Base-by-base conservation (phyloP, 2,888 invertebrate genomes). In the Hypomecis atomaria region DNA sequence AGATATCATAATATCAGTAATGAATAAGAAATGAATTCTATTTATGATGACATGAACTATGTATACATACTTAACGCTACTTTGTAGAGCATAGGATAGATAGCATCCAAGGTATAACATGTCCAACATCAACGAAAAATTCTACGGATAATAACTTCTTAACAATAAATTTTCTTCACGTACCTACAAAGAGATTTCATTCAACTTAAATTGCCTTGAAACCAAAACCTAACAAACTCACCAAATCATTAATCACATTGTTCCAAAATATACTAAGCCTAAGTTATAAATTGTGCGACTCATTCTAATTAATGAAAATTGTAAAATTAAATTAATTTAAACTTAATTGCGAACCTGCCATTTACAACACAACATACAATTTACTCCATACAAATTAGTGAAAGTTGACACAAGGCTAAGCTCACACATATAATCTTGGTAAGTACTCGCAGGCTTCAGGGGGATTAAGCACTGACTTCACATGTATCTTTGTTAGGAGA, bases 401-500 rank as follows among this genome's bases (percentile, higher is more conserved):
- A 49, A 59, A 58, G 58, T 40, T 42, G 52, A 23, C 53, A 47
- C 36, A 49, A 13, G 40, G 8, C 9, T 37, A 9, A 53, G 44
- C 44, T 11, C 44, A 42, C 50, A 43, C 49, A 47, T 33, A 57
- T 60, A 57, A 65, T 53, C 55, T 64, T 45, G 40, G 53, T 50
- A 64, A 57, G 65, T 65, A n/a, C n/a, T n/a, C n/a, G n/a, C n/a
- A 53, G 48, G 53, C n/a, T 45, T 50, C 42, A 43, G 13, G 52
- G 43, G 45, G 59, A 54, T 54, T 64, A 49, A 23, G 23, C 23
- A 23, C 23, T 23, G 23, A 23, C 23, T 23, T 23, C 1, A 2
- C 3, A 23, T 23, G 23, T 23, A 23, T 2, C 23, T 23, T 23
- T 23, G 23, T 23, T 2, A 23, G 23, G 23, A 23, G 3, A 23